Percentiles rank a stretch among this genome's conserved stretches.
Conservation (phyloP, 2,797 vertebrate genomes). For the Psittacula derbiana region DNA sequence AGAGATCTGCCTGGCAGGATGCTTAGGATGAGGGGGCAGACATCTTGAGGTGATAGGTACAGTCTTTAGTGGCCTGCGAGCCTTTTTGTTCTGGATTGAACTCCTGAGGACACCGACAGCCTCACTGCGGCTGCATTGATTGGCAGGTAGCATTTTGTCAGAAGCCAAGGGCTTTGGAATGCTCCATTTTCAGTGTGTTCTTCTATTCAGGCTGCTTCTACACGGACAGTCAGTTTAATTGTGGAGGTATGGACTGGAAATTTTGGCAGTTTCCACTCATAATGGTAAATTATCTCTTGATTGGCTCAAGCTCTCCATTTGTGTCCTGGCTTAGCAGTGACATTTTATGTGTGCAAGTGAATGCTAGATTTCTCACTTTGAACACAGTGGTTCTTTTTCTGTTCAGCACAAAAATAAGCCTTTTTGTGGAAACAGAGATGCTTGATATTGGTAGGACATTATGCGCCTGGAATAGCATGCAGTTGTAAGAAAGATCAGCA, state of each 20-base stretch:
- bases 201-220: background rate
- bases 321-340: background rate
- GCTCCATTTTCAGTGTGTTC: background rate
- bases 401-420: background rate
- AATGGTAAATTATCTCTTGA: background rate
- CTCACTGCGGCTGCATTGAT: rapidly evolving
- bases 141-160: background rate
- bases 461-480: rapidly evolving
- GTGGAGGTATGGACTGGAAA: background rate
- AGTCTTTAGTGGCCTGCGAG: background rate
- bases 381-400: background rate
- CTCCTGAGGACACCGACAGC: background rate
- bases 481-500: background rate
- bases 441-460: background rate
- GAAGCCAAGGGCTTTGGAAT: background rate
- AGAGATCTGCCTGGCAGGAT: background rate
- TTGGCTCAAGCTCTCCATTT: background rate
- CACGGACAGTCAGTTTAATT: background rate
- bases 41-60: background rate
- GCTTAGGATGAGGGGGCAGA: background rate
- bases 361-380: background rate
- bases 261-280: background rate
- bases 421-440: background rate
- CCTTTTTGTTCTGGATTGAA: background rate
- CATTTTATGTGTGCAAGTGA: background rate